These are phyloP conservation scores for Mustelus asterias DNA, from an alignment of 2,113 vertebrate species.

Conservation along the genomic window DNA sequence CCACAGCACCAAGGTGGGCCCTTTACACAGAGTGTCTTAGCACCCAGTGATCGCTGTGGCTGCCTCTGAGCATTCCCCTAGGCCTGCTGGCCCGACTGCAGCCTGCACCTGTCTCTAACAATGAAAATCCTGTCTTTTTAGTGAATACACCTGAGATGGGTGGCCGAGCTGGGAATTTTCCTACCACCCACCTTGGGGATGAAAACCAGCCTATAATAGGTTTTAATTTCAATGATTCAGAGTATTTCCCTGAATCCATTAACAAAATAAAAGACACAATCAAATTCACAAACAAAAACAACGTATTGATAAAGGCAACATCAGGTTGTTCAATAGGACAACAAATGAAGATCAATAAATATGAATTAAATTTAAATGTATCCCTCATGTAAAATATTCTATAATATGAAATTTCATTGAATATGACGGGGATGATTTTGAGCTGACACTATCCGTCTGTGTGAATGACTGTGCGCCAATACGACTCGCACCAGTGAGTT, in stretches of 20 bases:
- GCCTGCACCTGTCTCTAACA: too few relatives aligned
- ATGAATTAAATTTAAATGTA: conserved; percentile 6
- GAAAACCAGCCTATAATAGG: neutral
- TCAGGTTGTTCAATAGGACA: neutral
- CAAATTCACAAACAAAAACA: neutral
- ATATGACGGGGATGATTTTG: neutral
- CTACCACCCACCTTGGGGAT: too few relatives aligned
- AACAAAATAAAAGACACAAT: conserved; percentile 2
- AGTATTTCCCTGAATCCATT: too few relatives aligned
- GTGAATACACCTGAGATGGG: too few relatives aligned
- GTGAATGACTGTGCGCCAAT: neutral
- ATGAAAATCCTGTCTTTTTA: too few relatives aligned
- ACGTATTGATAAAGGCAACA: neutral
- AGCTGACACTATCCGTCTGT: neutral
- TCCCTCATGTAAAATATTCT: neutral
- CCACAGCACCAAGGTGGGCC: too few relatives aligned
- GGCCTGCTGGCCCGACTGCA: too few relatives aligned
- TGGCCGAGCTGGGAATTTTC: too few relatives aligned
- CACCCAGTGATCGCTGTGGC: too few relatives aligned
- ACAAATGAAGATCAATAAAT: neutral
- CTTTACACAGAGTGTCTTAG: too few relatives aligned
- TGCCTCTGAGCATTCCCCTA: too few relatives aligned
- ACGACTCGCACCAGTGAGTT: too few relatives aligned
- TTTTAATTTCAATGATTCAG: neutral
- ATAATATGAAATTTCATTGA: neutral